Base-by-base conservation (phyloP, 2,113 vertebrate genomes). In the Oenanthe oenanthe region DNA sequence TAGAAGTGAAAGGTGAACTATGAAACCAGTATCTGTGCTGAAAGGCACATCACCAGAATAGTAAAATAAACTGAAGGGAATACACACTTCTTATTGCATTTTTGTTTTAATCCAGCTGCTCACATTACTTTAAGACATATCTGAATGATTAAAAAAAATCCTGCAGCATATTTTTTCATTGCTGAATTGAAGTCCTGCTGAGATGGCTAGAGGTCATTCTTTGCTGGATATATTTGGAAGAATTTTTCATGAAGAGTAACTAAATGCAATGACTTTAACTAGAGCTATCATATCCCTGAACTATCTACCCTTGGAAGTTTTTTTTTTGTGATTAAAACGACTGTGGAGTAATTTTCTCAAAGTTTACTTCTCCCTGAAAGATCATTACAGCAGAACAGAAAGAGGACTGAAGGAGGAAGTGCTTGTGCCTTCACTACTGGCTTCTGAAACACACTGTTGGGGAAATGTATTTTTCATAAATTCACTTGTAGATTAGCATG, bases 391-490 rank as follows among this genome's bases (percentile, higher is more conserved):
- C 0, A 3, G 32, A 38, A 17, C 19, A 53, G 78, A 26, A 4
- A 58, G 9, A n/a, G 7, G 14, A 70, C 4, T n/a, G 34, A 48
- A 71, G 31, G 16, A 76, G 3, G 20, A 74, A 74, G 6, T 36
- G 7, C 12, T 60, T 89, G 6, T 0, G 0, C 9, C 5, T 47
- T 34, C 3, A 0, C 4, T 67, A 25, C 5, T 32, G 9, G 3
- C 16, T 82, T 82, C 19, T 6, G 42, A 78, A 92, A 54, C 8
- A 47, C 7, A 14, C 2, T 53, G 53, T 67, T 42, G 24, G 21
- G 9, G 4, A 67, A 75, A 53, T 21, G 3, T 54, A 4, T 54
- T 89, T 77, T 81, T 51, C 25, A 78, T 66, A 71, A 66, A 60
- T 71, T 74, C 7, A 17, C 1, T 48, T 74, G 17, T 18, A 58